Base-by-base conservation (phyloP, 2,888 invertebrate genomes). In the Morpho deidamia region DNA sequence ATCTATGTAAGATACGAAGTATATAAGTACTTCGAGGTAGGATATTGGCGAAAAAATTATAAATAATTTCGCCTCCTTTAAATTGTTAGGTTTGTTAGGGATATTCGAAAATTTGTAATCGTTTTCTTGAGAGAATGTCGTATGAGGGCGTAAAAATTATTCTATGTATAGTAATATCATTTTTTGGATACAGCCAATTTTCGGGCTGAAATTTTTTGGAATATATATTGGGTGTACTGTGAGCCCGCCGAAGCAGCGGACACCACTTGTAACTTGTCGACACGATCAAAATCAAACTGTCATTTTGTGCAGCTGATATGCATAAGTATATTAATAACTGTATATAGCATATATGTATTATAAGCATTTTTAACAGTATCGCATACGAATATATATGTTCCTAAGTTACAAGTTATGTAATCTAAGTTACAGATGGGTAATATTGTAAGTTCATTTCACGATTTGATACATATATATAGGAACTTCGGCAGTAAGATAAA, bases 181-280 rank as follows among this genome's bases (percentile, higher is more conserved):
- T 32, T n/a, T 38, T 39, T 46, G 23, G 37, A 45, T 39, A 23
- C 9, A 2, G 8, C n/a, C 32, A 46, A 8, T 32, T 11, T 40
- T 40, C 12, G 33, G 41, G 34, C 7, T 11, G 48, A 32, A 39
- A 33, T 33, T 48, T 47, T 48, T 48, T 41, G n/a, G 40, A 12
- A 12, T 33, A 33, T 47, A 32, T 43, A 37, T 23, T 23, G 23
- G 23, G 23, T 23, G 23, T 39, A 12, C 38, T 39, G 53, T 53
- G 53, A 47, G 38, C 53, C 53, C 53, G 53, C 47, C 43, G 8
- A 23, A 23, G 23, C 23, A 12, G 8, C 23, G 38, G 14, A 12
- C 38, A 39, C 39, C 7, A 37, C n/a, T n/a, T n/a, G 7, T 37
- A 10, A 37, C 37, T n/a, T 37, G 8, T 37, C 37, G 37, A 37